Conservation (phyloP, 1,140 invertebrate species). For the Elysia chlorotica region DNA sequence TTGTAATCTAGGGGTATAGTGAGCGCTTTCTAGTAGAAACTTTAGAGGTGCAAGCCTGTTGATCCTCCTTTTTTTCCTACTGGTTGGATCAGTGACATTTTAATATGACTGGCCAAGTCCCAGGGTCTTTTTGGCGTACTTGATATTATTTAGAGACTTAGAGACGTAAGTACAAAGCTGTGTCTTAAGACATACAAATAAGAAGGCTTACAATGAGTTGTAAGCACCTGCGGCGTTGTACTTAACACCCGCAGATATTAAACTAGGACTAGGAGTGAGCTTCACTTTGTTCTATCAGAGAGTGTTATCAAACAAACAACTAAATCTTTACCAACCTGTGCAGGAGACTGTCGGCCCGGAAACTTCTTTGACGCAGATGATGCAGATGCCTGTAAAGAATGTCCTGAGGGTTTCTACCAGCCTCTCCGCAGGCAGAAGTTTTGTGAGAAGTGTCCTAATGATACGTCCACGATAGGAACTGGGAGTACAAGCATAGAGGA, state of each 20-base stretch:
- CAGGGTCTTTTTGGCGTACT: too few species aligned
- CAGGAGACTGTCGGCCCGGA: conserved; percentile 7
- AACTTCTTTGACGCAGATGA: neutral
- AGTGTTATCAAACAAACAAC: neutral
- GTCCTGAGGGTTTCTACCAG: neutral
- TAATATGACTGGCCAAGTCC: too few species aligned
- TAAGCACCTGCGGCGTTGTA: neutral
- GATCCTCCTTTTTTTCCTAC: too few species aligned
- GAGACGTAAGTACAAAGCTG: too few species aligned
- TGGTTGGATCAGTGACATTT: too few species aligned
- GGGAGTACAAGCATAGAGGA: neutral
- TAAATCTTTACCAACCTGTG: neutral
- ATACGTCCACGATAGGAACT: neutral
- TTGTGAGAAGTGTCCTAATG: neutral
- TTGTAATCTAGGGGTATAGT: too few species aligned
- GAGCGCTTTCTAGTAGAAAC: too few species aligned
- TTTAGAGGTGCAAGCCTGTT: too few species aligned
- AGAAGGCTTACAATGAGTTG: neutral
- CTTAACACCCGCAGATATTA: neutral
- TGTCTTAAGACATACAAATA: neutral
- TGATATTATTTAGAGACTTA: too few species aligned
- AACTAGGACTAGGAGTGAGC: neutral
- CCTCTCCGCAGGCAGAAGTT: neutral
- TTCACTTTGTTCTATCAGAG: neutral
- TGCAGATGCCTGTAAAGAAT: neutral